Evolutionary conservation across 2,113 vertebrate species (phyloP), one percentile per base, ranked within the genome.

Genomic region (Salvelinus sp.): DNA sequence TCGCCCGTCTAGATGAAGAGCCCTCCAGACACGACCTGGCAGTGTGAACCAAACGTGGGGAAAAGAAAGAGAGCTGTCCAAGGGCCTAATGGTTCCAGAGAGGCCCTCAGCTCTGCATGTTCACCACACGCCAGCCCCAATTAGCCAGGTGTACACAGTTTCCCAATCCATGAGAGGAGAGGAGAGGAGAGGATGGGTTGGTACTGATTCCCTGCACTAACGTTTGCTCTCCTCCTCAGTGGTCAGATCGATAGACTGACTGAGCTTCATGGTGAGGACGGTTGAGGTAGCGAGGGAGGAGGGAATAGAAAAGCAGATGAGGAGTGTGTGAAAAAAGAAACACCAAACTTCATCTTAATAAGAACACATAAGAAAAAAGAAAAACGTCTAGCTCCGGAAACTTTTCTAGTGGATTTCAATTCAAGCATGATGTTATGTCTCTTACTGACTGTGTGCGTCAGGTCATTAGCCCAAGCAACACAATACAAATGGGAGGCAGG

Each of bases 111-210:
- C 87, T 88, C 84, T 79, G 77, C 79, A 86, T 88, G 84, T 76
- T 71, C 77, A 81, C 72, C 79, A 87, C 83, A 86, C 28, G 76
- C 83, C 87, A 88, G 83, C 75, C 75, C 81, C 83, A 92, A 91
- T 92, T 92, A 91, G 88, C 82, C 81, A 88, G 87, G 87, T 87
- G 77, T 82, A 83, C 78, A 85, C 78, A 82, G 79, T 73, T 78
- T 80, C 85, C 77, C 85, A 81, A 78, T 66, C 75, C 82, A 78
- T 71, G 72, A 76, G 81, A 82, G 64, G 76, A 68, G 50, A 76
- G 75, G n/a, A 33, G 30, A 38, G 38, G 38, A 44, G 38, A 44
- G 38, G 48, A 54, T 10, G 3, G 13, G 48, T 50, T 50, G 48
- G 13, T 50, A 50, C 75, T 65, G 54, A 82, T 87, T 72, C 57